phyloP scores from a whole-genome alignment of 2,797 vertebrate genomes.

The Sebastes flavidus region DNA sequence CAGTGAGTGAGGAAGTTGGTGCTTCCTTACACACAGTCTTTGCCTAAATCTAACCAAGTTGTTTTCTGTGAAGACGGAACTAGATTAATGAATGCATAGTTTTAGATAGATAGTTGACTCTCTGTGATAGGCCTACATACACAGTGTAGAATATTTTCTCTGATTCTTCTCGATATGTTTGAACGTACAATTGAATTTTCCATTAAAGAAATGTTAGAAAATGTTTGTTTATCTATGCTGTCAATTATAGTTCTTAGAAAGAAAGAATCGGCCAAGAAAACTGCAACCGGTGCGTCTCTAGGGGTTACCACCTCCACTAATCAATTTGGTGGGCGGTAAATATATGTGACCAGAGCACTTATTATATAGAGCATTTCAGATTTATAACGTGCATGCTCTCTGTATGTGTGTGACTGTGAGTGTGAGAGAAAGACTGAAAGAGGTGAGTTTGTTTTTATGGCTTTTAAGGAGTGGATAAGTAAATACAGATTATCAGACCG shows the following conservation, averaged over 20 bases:
- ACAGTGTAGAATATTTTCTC: not conserved
- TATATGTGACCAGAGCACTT: not conserved
- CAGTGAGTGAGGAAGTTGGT: too few species aligned
- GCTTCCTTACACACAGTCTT: too few species aligned
- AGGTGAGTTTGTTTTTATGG: slow-evolving; percentile 7
- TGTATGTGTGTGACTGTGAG: not conserved
- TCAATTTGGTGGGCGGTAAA: not conserved
- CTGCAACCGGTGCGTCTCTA: not conserved
- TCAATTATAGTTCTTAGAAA: not conserved
- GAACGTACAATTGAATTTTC: not conserved
- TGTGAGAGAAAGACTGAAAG: not conserved
- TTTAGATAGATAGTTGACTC: not conserved
- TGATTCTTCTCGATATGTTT: not conserved
- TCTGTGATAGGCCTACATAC: not conserved
- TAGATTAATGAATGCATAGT: not conserved
- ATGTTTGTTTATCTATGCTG: not conserved
- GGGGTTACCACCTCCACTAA: not conserved
- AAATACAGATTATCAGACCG: slow-evolving; percentile 37
- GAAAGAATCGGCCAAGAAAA: not conserved
- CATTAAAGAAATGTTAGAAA: not conserved
- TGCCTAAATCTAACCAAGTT: too few species aligned
- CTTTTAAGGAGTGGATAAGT: slow-evolving; percentile 49
- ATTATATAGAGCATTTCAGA: not conserved
- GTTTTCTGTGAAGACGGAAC: too few species aligned
- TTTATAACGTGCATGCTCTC: not conserved